phyloP scores from a whole-genome alignment of 2,888 invertebrate genomes.

The Ormyrus rosae region DNA sequence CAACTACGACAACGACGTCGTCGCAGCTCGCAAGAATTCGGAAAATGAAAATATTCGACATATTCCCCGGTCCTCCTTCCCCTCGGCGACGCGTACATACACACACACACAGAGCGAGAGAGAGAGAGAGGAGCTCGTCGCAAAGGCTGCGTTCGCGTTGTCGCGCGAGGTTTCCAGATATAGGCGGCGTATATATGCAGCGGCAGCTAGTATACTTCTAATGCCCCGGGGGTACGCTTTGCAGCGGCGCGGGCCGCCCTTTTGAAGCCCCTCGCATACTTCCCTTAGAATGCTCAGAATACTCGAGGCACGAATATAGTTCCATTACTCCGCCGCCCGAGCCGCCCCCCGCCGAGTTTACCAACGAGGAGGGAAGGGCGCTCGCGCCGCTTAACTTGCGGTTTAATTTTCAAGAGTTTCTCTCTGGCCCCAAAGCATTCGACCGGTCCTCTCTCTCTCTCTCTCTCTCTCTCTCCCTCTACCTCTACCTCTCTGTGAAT shows the following conservation, averaged over 20 bases:
- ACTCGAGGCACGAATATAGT: conserved; percentile 62
- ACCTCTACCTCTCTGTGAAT: too few relatives aligned
- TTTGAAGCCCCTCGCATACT: conserved; percentile 66
- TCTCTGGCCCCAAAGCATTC: conserved; percentile 36
- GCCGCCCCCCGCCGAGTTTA: conserved; percentile 30
- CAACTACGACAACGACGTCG: not conserved
- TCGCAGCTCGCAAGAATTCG: conserved; percentile 34
- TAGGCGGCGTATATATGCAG: conserved; percentile 14
- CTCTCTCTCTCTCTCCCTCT: not conserved
- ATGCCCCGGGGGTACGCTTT: conserved; percentile 67
- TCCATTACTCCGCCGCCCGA: conserved; percentile 52
- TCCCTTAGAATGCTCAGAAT: conserved; percentile 66
- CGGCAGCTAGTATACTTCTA: conserved; percentile 59
- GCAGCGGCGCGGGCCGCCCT: conserved; percentile 56
- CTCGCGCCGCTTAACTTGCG: conserved; percentile 52
- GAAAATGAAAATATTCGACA: conserved; percentile 53
- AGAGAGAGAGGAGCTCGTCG: conserved; percentile 2
- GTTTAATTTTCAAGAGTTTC: conserved; percentile 59
- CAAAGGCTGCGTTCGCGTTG: not conserved
- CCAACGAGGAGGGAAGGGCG: not conserved
- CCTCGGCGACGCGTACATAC: not conserved
- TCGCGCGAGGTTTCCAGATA: conserved; percentile 39
- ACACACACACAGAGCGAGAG: not conserved
- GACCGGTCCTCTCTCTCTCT: not conserved
- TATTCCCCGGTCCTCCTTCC: conserved; percentile 4